Conservation (phyloP, 2,888 invertebrate species). For the Cephalotes varians region DNA sequence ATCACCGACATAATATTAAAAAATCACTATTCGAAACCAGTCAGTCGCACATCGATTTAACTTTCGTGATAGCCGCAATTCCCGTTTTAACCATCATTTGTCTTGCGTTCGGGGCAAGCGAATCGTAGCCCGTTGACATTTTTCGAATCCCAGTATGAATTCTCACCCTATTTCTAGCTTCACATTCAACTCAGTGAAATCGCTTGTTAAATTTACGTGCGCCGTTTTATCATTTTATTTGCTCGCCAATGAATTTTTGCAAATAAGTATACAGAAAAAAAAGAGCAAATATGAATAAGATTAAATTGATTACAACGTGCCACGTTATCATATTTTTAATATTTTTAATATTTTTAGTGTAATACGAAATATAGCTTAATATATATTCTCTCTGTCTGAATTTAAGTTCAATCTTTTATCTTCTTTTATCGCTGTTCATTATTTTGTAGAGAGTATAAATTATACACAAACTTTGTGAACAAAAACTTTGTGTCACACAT, state of each 20-base stretch:
- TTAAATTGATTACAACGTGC: constrained; percentile 51
- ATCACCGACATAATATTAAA: constrained; percentile 29
- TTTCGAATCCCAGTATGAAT: background rate
- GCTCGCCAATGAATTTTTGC: background rate
- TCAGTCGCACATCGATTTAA: constrained; percentile 19
- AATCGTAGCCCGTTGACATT: constrained; percentile 20
- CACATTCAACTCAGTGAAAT: background rate
- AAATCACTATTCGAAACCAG: constrained; percentile 25
- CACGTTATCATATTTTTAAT: constrained; percentile 76
- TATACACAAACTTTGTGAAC: no score
- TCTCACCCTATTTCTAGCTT: background rate
- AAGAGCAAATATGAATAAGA: background rate
- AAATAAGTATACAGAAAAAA: background rate
- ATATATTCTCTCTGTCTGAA: constrained; percentile 3
- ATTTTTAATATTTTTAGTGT: no score
- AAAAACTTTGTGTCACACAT: constrained; percentile 48
- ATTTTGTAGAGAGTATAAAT: background rate
- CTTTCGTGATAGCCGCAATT: constrained; percentile 18
- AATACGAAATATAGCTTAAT: no score
- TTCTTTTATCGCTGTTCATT: background rate
- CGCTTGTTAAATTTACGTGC: constrained; percentile 18
- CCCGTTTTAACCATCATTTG: constrained; percentile 20
- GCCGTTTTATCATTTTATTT: background rate
- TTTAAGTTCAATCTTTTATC: background rate
- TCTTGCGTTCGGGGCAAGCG: background rate